Base-by-base conservation (phyloP, 2,888 invertebrate genomes). In the Beris chalybata region DNA sequence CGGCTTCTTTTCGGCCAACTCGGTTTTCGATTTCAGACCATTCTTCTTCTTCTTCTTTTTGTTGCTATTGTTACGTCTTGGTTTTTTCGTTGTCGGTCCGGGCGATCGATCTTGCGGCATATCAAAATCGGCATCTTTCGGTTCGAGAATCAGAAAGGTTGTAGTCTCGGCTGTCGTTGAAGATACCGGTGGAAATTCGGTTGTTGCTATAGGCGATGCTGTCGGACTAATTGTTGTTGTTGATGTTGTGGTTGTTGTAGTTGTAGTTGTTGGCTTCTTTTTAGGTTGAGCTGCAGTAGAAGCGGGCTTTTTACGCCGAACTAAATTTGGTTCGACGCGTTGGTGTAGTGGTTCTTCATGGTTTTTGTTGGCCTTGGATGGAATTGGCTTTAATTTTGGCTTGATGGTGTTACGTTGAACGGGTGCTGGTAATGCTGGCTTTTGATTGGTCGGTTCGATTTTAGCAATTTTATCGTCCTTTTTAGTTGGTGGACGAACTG, bases 251-350 rank as follows among this genome's bases (percentile, higher is more conserved):
- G 31, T 45, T 7, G 56, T 66, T 3, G 56, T 53, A 53, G 67
- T 61, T 38, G 58, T 43, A 47, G 52, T 47, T 13, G 55, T 58
- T 12, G 30, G 3, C 11, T n/a, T n/a, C 47, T 30, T 30, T 9
- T 45, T 56, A 1, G 38, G 15, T 38, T 64, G 57, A 43, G 31
- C 58, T 11, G 15, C 56, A 31, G 32, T 47, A 4, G 15, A 5
- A 15, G 56, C 15, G n/a, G 57, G 29, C 58, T 69, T 47, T 70
- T 55, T 53, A 7, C n/a, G 32, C 66, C 30, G 71, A 67, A 29
- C 72, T 66, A 4, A 70, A 65, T 66, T 70, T 71, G 82, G 82
- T 56, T 78, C 81, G 66, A 74, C 79, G 52, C 56, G 55, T 9
- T 64, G 32, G 4, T 70, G 69, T 22, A 22, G 22, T 5, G 67